phyloP scores from a whole-genome alignment of 1,140 invertebrate species.

The Littorina saxatilis region DNA sequence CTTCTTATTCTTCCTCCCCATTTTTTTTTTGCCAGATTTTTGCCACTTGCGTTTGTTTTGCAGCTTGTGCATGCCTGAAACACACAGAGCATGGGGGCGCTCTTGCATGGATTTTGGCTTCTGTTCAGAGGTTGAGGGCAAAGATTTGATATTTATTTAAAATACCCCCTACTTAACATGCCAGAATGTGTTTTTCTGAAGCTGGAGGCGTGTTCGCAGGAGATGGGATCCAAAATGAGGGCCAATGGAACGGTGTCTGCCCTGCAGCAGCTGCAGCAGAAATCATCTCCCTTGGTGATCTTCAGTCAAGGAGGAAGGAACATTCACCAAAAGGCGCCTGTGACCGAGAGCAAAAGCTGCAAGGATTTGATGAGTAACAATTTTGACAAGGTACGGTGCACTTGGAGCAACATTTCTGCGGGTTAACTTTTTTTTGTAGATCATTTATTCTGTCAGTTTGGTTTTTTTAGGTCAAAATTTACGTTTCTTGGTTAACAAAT shows the following conservation, averaged over 20 bases:
- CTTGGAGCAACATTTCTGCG: too few relatives aligned
- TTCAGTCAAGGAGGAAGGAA: constrained; percentile 56
- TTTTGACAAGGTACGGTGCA: constrained; percentile 83
- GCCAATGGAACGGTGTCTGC: constrained; percentile 55
- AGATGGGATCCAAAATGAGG: constrained; percentile 20
- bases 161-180: too few relatives aligned
- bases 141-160: too few relatives aligned
- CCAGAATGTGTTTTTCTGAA: too few relatives aligned
- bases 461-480: not conserved
- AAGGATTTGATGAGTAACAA: constrained; percentile 88
- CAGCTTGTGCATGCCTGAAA: too few relatives aligned
- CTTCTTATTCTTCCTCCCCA: too few relatives aligned
- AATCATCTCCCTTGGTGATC: constrained; percentile 64
- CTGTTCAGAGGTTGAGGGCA: too few relatives aligned
- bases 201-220: not conserved
- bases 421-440: not conserved
- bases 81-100: too few relatives aligned
- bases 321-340: constrained; percentile 50
- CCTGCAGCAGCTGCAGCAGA: constrained; percentile 73
- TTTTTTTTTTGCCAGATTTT: too few relatives aligned
- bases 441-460: not conserved
- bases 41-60: too few relatives aligned
- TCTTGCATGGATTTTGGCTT: too few relatives aligned
- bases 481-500: not conserved
- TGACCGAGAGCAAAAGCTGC: constrained; percentile 89